Evolutionary conservation across 2,113 vertebrate genomes (phyloP).

Genomic region (Syngnathus floridae): DNA sequence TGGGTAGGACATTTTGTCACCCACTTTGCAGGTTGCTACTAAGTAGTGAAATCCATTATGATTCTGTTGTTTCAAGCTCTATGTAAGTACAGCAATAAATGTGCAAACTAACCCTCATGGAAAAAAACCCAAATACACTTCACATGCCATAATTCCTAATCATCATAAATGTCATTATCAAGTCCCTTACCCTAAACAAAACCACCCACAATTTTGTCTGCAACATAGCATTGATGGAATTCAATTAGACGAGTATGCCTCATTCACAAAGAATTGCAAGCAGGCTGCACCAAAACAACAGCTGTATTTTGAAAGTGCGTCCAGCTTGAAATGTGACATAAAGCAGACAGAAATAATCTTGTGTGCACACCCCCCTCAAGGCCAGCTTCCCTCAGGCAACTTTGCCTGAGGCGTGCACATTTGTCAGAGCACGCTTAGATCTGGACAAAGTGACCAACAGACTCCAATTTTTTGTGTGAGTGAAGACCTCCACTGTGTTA

Average conservation of each 20-base stretch:
- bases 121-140: background rate
- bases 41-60: background rate
- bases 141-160: background rate
- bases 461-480: background rate
- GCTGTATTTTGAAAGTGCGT: conserved; percentile 48
- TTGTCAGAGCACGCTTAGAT: conserved; percentile 43
- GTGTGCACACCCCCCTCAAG: conserved; percentile 29
- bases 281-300: conserved; percentile 33
- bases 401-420: conserved; percentile 51
- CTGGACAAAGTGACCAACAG: conserved; percentile 14
- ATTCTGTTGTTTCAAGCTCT: background rate
- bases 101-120: background rate
- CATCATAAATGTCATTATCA: background rate
- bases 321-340: conserved; percentile 49
- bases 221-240: background rate
- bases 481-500: background rate
- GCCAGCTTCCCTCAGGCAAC: conserved; percentile 46
- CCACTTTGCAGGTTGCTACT: no score
- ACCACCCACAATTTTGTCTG: background rate
- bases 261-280: background rate
- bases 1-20: no score
- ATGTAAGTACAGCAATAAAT: no score
- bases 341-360: conserved; percentile 50
- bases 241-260: background rate
- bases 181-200: background rate